A percentile compares a stretch with the other conserved stretches of the same genome.
Conservation (phyloP, 2,113 vertebrate genomes). For the Acanthisitta chloris region DNA sequence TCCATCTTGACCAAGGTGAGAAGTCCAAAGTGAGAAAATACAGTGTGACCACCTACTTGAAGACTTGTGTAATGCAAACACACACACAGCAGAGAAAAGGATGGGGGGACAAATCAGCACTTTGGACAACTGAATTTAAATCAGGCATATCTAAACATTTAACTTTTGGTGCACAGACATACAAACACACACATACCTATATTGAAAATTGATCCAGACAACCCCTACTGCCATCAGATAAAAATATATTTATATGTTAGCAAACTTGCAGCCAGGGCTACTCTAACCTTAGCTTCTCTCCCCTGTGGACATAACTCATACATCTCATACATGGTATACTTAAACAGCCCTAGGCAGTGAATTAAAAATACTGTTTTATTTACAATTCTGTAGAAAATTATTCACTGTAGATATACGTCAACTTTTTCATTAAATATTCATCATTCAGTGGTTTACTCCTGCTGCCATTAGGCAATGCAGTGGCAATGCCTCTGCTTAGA, state of each 20-base stretch:
- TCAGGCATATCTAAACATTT: neutral
- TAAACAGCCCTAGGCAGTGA: neutral
- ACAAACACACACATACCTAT: neutral
- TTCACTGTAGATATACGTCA: neutral
- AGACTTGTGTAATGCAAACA: neutral
- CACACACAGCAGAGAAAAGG: neutral
- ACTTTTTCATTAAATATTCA: constrained; percentile 14
- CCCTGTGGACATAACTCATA: neutral
- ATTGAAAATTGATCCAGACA: neutral
- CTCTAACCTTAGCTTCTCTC: neutral
- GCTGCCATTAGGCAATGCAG: neutral
- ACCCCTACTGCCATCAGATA: neutral
- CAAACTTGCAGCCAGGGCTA: neutral
- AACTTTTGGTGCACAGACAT: neutral
- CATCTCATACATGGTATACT: neutral
- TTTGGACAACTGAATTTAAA: neutral
- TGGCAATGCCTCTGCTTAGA: neutral
- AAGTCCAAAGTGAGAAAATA: neutral
- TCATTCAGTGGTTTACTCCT: neutral
- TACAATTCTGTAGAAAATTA: constrained; percentile 25
- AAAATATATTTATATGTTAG: neutral
- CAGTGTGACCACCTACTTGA: neutral
- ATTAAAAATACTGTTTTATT: constrained; percentile 46
- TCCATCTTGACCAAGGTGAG: neutral
- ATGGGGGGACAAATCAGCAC: neutral